Conservation (phyloP, 2,888 invertebrate species). For the Catocala nupta region DNA sequence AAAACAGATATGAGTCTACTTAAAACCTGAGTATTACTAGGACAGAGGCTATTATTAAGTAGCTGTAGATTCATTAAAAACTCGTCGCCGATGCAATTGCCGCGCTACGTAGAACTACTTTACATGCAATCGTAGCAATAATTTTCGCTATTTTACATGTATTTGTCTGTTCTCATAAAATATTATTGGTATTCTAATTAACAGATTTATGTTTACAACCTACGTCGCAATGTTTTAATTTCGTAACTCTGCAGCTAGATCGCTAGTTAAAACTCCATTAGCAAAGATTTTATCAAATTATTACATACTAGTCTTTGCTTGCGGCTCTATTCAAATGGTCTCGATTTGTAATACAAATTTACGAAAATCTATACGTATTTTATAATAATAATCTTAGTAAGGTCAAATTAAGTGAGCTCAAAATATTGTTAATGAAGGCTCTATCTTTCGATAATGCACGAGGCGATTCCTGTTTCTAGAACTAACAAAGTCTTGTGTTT, state of each 20-base stretch:
- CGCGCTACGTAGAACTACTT: slow-evolving; percentile 5
- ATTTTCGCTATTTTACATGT: slow-evolving; percentile 27
- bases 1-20: neutral
- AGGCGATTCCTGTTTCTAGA: too few relatives aligned
- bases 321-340: neutral
- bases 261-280: slow-evolving; percentile 24
- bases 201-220: slow-evolving; percentile 32
- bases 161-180: slow-evolving; percentile 42
- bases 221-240: slow-evolving; percentile 45
- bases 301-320: neutral
- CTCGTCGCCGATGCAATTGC: slow-evolving; percentile 6
- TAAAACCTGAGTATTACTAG: neutral
- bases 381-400: too few relatives aligned
- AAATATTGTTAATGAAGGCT: too few relatives aligned
- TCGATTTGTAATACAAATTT: too few relatives aligned
- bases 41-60: neutral
- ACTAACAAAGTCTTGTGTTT: too few relatives aligned
- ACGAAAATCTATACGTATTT: too few relatives aligned
- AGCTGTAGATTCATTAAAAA: slow-evolving; percentile 4
- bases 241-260: slow-evolving; percentile 27
- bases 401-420: too few relatives aligned
- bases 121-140: slow-evolving; percentile 6
- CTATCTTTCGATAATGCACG: too few relatives aligned
- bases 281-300: slow-evolving; percentile 27
- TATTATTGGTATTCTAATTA: slow-evolving; percentile 48